Evolutionary conservation across 2,888 invertebrate species (phyloP).

Genomic region (Galeopsomyia nigrocyanea): DNA sequence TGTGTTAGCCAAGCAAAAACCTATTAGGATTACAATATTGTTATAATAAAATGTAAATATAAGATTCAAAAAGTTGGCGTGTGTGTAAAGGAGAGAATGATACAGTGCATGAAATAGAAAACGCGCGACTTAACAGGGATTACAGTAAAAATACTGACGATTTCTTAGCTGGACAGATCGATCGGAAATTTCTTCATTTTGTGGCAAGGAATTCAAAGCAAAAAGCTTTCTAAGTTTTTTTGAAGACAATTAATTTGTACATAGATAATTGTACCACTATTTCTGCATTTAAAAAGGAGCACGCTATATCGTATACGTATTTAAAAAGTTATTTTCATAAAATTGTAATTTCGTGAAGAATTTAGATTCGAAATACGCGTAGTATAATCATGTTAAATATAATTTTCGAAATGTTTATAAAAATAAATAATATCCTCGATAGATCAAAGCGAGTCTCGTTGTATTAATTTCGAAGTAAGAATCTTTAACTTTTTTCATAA

Average conservation of each 20-base stretch:
- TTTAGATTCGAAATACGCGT: background rate
- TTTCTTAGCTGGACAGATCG: conserved; percentile 40
- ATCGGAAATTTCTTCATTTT: conserved; percentile 30
- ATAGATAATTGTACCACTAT: conserved; percentile 38
- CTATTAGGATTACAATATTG: conserved; percentile 47
- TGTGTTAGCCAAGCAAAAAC: conserved; percentile 43
- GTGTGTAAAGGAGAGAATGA: background rate
- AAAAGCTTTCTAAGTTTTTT: conserved; percentile 8
- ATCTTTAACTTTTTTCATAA: conserved; percentile 36
- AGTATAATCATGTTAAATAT: background rate
- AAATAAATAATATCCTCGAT: conserved; percentile 45
- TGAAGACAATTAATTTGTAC: conserved; percentile 32
- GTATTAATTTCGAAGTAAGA: conserved; percentile 42
- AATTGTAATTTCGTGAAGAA: background rate
- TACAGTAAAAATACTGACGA: conserved; percentile 10
- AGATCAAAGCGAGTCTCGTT: conserved; percentile 47
- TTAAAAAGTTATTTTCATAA: conserved; percentile 26
- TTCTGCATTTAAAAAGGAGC: conserved; percentile 31
- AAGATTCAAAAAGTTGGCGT: conserved; percentile 6
- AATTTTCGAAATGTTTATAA: conserved; percentile 22
- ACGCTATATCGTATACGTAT: conserved; percentile 10
- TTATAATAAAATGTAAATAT: conserved; percentile 47
- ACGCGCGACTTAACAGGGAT: conserved; percentile 18
- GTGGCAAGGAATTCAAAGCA: too few species aligned
- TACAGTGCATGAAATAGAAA: background rate